Percentiles rank a stretch among this genome's conserved stretches.
phyloP scores from a whole-genome alignment of 2,888 invertebrate species.

The Phengaris arion region DNA sequence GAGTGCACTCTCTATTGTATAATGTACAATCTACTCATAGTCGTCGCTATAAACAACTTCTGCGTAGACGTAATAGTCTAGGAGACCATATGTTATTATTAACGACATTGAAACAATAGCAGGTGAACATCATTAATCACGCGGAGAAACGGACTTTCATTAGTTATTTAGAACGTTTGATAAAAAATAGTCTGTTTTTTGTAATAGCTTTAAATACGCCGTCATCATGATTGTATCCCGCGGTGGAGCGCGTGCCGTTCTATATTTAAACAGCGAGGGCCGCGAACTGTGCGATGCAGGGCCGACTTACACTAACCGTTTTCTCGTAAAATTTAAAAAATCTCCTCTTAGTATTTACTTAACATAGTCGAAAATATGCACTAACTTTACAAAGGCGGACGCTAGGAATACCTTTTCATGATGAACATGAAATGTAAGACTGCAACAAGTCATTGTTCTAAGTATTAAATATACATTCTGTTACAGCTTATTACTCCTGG shows the following conservation, averaged over 20 bases:
- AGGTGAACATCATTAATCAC: conserved; percentile 28
- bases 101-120: conserved; percentile 22
- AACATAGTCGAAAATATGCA: background rate
- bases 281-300: conserved; percentile 55
- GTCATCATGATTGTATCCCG: conserved; percentile 67
- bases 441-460: background rate
- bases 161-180: conserved; percentile 24
- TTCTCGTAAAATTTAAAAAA: conserved; percentile 44
- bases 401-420: background rate
- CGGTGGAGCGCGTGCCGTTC: conserved; percentile 58
- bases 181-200: conserved; percentile 42
- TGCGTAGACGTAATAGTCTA: background rate
- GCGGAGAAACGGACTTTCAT: conserved; percentile 27
- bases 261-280: conserved; percentile 75
- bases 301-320: conserved; percentile 59
- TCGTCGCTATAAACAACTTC: background rate
- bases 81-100: background rate
- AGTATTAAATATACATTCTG: background rate
- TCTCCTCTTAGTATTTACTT: conserved; percentile 23
- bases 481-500: background rate
- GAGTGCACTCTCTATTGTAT: background rate
- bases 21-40: background rate
- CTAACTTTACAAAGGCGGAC: background rate
- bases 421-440: background rate
- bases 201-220: conserved; percentile 49